phyloP scores from a whole-genome alignment of 1,140 invertebrate genomes.

The Myzus persicae region DNA sequence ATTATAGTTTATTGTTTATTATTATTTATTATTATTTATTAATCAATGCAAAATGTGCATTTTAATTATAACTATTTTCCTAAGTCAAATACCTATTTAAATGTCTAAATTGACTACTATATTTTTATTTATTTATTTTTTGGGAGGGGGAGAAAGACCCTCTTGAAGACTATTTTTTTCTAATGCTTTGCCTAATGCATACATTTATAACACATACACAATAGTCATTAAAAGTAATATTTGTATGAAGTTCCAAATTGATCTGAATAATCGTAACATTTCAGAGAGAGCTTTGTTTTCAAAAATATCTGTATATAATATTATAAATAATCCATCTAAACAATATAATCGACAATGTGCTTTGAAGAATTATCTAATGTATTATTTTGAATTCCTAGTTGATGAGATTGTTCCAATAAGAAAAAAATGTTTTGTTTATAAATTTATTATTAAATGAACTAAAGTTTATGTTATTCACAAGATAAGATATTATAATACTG shows the following conservation, averaged over 20 bases:
- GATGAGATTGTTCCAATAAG: background rate
- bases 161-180: no score
- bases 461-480: background rate
- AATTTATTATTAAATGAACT: background rate
- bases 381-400: background rate
- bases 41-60: no score
- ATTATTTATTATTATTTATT: no score
- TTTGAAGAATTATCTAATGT: background rate
- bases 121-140: no score
- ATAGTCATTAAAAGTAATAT: background rate
- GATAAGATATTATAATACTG: constrained; percentile 52
- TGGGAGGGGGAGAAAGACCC: no score
- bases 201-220: background rate
- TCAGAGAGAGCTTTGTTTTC: background rate
- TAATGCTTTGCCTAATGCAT: background rate
- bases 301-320: background rate
- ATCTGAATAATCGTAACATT: background rate
- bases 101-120: no score
- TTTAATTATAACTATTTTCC: no score
- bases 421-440: background rate
- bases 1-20: no score
- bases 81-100: no score
- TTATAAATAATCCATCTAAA: background rate
- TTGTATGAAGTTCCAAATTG: background rate
- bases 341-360: background rate